Percentiles rank a stretch among this genome's conserved stretches.
Conservation (phyloP, 1,140 invertebrate species). For the Leptonema lineaticorne region DNA sequence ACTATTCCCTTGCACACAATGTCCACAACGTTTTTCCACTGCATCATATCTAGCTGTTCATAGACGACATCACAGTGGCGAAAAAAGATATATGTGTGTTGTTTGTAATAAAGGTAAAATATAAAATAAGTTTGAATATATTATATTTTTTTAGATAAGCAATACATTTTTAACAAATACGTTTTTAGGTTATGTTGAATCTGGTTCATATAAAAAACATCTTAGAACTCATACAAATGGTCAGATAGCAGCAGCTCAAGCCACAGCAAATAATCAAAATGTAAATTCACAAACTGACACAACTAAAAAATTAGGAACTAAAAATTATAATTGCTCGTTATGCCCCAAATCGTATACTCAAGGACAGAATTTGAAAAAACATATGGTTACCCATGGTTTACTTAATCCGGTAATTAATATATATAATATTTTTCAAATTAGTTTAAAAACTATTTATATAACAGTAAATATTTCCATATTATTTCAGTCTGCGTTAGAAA, state of each 20-base stretch:
- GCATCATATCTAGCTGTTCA: constrained; percentile 39
- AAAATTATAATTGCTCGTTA: constrained; percentile 72
- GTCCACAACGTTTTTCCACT: constrained; percentile 49
- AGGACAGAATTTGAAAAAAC: constrained; percentile 75
- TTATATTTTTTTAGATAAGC: too few species aligned
- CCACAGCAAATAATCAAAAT: constrained; percentile 22
- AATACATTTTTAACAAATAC: too few species aligned
- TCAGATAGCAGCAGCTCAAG: constrained; percentile 41
- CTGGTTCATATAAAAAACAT: constrained; percentile 52
- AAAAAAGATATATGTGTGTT: constrained; percentile 38
- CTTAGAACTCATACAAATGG: constrained; percentile 49
- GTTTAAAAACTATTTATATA: neutral
- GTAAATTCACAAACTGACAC: neutral
- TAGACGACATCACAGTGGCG: constrained; percentile 36
- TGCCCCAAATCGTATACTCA: constrained; percentile 82
- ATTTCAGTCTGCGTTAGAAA: constrained; percentile 20
- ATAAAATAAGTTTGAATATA: neutral
- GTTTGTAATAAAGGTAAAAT: constrained; percentile 38
- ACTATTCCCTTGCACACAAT: constrained; percentile 38
- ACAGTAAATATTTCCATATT: neutral
- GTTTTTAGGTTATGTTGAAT: constrained; percentile 52
- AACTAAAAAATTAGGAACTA: constrained; percentile 27
- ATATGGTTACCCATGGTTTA: constrained; percentile 56
- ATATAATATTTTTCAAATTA: neutral
- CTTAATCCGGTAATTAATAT: constrained; percentile 35